phyloP scores from a whole-genome alignment of 2,113 vertebrate species.

The Dinomys branickii region DNA sequence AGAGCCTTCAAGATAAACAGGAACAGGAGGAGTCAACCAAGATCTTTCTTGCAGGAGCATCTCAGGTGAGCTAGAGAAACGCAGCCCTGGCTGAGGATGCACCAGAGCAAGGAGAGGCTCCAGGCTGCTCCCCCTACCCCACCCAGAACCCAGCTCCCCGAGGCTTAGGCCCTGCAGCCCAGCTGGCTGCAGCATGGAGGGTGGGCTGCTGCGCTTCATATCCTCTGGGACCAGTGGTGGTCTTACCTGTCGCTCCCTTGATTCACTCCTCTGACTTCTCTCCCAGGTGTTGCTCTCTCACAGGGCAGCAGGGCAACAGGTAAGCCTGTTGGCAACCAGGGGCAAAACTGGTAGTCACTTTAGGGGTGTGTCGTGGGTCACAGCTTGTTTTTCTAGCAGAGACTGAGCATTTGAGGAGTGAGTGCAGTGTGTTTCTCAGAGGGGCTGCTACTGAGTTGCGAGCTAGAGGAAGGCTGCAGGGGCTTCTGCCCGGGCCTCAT shows the following conservation, averaged over 20 bases:
- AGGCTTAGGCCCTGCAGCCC: constrained; percentile 60
- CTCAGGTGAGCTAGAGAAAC: constrained; percentile 79
- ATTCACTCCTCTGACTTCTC: constrained; percentile 74
- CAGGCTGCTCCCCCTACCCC: constrained; percentile 58
- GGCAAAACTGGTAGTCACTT: constrained; percentile 27
- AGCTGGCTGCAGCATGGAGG: constrained; percentile 47
- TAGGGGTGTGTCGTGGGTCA: constrained; percentile 12
- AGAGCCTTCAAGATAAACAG: constrained; percentile 75
- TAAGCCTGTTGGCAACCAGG: constrained; percentile 78
- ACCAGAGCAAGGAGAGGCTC: constrained; percentile 63
- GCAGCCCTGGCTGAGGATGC: constrained; percentile 70
- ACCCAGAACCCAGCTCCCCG: constrained; percentile 57
- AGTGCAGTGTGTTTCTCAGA: not conserved
- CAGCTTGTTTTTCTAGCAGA: constrained; percentile 52
- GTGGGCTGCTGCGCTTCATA: constrained; percentile 25
- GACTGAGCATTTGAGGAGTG: constrained; percentile 41
- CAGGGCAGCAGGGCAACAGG: constrained; percentile 75
- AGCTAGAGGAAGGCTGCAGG: not conserved
- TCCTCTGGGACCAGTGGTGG: constrained; percentile 55
- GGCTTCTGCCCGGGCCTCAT: constrained; percentile 5
- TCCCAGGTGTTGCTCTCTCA: constrained; percentile 66
- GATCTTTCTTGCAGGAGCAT: constrained; percentile 76
- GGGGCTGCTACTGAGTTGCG: constrained; percentile 3
- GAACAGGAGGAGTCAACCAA: constrained; percentile 71
- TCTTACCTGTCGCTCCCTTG: constrained; percentile 78